phyloP scores from a whole-genome alignment of 37 sponge, comb jelly and placozoan species.

The Agelas oroides region DNA sequence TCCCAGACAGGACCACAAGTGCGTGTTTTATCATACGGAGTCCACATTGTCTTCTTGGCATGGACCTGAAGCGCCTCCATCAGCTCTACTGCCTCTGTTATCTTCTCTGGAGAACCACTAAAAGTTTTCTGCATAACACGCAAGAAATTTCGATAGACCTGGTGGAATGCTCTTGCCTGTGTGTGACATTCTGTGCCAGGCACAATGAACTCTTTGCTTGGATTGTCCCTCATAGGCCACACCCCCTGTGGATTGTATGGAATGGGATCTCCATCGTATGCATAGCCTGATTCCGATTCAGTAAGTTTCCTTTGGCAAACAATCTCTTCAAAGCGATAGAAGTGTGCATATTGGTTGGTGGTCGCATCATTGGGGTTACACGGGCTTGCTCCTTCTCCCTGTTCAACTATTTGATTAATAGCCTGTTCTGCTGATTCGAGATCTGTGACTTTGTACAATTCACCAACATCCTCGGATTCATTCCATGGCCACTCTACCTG shows the following conservation, averaged over 20 bases:
- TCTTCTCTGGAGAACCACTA: background rate
- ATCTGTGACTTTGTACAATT: slow-evolving; percentile 22
- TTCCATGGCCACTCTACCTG: slow-evolving; percentile 54
- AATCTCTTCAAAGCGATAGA: slow-evolving; percentile 62
- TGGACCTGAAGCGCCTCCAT: slow-evolving; percentile 59
- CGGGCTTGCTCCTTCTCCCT: slow-evolving; percentile 63
- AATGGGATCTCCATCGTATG: slow-evolving; percentile 35
- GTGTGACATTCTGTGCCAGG: slow-evolving; percentile 34
- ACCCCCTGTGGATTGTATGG: slow-evolving; percentile 52
- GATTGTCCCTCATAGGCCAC: slow-evolving; percentile 73
- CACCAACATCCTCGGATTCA: slow-evolving; percentile 10
- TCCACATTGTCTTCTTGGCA: slow-evolving; percentile 39
- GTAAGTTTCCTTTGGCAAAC: slow-evolving; percentile 51
- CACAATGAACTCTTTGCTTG: slow-evolving; percentile 15
- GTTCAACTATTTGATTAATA: slow-evolving; percentile 42
- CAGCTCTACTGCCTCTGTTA: slow-evolving; percentile 31
- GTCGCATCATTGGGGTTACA: slow-evolving; percentile 14
- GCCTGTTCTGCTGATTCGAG: slow-evolving; percentile 21
- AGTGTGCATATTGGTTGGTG: slow-evolving; percentile 31
- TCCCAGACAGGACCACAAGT: slow-evolving; percentile 68
- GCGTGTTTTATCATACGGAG: background rate
- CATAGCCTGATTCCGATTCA: no score
- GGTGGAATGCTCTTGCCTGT: slow-evolving; percentile 55
- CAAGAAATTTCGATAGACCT: slow-evolving; percentile 30
- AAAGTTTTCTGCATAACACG: slow-evolving; percentile 41